Conservation (phyloP, 2,113 vertebrate genomes). For the Beaufortia kweichowensis region DNA sequence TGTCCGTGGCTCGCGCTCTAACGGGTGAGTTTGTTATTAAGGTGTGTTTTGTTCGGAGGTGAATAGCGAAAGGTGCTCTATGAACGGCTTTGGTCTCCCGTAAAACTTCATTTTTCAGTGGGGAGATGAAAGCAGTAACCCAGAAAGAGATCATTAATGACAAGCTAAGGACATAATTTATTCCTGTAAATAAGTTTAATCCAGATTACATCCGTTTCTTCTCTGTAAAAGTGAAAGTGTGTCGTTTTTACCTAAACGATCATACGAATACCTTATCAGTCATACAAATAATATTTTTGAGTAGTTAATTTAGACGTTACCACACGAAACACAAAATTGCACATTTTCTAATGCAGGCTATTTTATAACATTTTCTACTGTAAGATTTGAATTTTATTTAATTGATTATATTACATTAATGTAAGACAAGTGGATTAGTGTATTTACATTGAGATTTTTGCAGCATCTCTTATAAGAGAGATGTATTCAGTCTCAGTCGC, state of each 20-base stretch:
- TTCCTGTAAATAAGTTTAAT: neutral
- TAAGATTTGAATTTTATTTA: neutral
- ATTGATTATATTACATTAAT: neutral
- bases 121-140: neutral
- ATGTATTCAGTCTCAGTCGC: neutral
- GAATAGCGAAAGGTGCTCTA: neutral
- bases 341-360: too few relatives aligned
- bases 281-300: neutral
- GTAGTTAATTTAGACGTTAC: neutral
- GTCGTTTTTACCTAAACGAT: neutral
- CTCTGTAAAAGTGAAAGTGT: neutral
- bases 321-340: too few relatives aligned
- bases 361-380: neutral
- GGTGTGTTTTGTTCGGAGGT: neutral
- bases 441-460: neutral
- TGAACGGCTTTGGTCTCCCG: neutral
- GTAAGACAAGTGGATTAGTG: neutral
- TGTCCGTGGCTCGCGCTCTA: constrained; percentile 9
- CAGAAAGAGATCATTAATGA: neutral
- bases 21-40: constrained; percentile 29
- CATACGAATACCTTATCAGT: neutral
- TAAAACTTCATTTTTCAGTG: neutral
- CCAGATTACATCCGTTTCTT: neutral
- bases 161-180: neutral
- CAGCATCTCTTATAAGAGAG: neutral